Conservation (phyloP, 2,797 vertebrate genomes). For the Thamnophis elegans region DNA sequence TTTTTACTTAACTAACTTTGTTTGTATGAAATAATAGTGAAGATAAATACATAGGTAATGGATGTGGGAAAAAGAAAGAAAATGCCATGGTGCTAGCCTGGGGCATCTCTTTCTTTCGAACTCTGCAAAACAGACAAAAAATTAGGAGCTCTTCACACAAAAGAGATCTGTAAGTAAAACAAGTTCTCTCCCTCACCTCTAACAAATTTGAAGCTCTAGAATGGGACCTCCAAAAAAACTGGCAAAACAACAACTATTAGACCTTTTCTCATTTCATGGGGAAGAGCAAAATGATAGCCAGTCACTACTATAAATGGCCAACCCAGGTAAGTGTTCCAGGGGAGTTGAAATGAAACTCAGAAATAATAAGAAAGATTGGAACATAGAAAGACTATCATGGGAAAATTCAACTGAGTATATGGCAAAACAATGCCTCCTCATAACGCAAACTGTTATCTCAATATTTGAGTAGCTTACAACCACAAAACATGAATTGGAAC, state of each 20-base stretch:
- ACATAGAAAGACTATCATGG: no score
- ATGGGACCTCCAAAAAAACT: neutral
- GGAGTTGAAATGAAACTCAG: no score
- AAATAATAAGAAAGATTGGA: no score
- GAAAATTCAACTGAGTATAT: no score
- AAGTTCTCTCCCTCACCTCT: neutral
- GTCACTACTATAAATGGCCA: no score
- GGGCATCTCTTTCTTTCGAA: neutral
- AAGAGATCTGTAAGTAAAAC: neutral
- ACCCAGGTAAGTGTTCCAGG: no score
- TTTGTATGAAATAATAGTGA: neutral
- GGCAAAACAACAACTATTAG: neutral
- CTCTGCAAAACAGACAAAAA: neutral
- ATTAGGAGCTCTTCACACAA: neutral
- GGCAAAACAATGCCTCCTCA: neutral
- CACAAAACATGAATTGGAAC: neutral
- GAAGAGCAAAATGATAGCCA: neutral
- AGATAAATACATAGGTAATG: neutral
- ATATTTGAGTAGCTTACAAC: neutral
- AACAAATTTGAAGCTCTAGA: neutral
- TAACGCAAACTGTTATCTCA: neutral
- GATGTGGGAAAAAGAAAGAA: neutral
- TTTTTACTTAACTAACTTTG: neutral
- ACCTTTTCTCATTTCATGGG: neutral
- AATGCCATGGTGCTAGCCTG: neutral